Evolutionary conservation across 2,888 invertebrate species (phyloP), one percentile per base, ranked within the genome.

Genomic region (Troides aeacus): DNA sequence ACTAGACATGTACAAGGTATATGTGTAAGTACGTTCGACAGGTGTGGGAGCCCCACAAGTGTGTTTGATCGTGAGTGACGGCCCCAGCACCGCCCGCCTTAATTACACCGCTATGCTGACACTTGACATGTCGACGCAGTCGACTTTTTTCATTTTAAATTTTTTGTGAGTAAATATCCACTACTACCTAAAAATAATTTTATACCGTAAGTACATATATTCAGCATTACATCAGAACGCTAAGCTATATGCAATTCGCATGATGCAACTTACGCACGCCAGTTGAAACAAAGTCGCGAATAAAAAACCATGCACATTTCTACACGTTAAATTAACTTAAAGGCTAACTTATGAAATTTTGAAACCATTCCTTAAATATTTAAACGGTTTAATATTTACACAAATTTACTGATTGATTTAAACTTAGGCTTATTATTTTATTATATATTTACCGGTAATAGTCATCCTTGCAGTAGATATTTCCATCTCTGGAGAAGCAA

Each of bases 381-480:
- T 10, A 10, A 10, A 7, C 39, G 10, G 10, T 6, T 39, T 8
- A 21, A 21, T 21, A 21, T 39, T 39, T 39, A 39, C 39, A 39
- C 39, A 39, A 39, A 39, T 39, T 39, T 10, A 39, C 39, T 39
- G 1, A 39, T 8, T 30, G 4, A 10, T 39, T 10, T 39, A 39
- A 39, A 39, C 8, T 39, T 10, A 39, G 10, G 10, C 39, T 1
- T 39, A 39, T 10, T 39, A 8, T 6, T 24, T 30, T 30, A 3
- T 30, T 30, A 30, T 30, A 30, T 30, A 79, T 92, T 92, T 87
- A 98, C 98, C 97, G 96, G 91, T 97, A 97, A 85, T 98, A 98
- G 88, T 98, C 98, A 81, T 97, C 97, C 85, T 97, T 97, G 94
- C 98, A 98, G 89, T 97, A 98, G 79, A 98, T 97, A 84, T 96